Percentiles rank a stretch among this genome's conserved stretches.
These are phyloP conservation scores for Vannuccia rotundouncinata DNA, from an alignment of 2,888 invertebrate species.

Conservation along the genomic window DNA sequence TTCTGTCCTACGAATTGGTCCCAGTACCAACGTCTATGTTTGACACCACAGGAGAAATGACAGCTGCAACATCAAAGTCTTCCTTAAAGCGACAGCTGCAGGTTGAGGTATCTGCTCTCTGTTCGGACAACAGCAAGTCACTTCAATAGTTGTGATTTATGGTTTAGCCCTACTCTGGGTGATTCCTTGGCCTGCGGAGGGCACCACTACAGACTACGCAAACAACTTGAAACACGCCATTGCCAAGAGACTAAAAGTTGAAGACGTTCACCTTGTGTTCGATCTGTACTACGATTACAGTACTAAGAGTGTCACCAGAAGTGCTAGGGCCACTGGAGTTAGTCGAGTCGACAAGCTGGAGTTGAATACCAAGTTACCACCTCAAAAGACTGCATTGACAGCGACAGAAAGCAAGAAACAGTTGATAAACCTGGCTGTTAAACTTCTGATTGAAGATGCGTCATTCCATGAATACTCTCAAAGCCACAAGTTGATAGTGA, in stretches of 20 bases:
- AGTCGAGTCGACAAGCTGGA: slow-evolving; percentile 28
- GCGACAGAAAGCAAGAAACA: slow-evolving; percentile 30
- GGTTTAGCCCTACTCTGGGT: slow-evolving; percentile 5
- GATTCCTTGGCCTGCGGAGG: slow-evolving; percentile 26
- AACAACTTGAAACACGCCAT: slow-evolving; percentile 25
- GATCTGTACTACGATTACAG: slow-evolving; percentile 30
- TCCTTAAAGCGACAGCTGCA: slow-evolving; percentile 18
- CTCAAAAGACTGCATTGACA: slow-evolving; percentile 18
- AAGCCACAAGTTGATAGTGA: slow-evolving; percentile 27
- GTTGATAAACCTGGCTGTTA: slow-evolving; percentile 1
- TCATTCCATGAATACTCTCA: slow-evolving; percentile 23
- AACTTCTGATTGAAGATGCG: slow-evolving; percentile 11
- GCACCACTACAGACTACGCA: slow-evolving; percentile 24
- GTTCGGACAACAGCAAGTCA: neutral
- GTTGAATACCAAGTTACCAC: slow-evolving; percentile 26
- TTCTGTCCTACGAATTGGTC: slow-evolving; percentile 26
- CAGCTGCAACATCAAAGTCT: slow-evolving; percentile 27
- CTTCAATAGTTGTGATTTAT: slow-evolving; percentile 28
- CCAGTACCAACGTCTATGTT: slow-evolving; percentile 33
- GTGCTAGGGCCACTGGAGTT: slow-evolving; percentile 21
- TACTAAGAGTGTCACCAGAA: slow-evolving; percentile 31
- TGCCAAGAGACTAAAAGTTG: slow-evolving; percentile 11
- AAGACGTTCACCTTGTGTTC: slow-evolving; percentile 25
- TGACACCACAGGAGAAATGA: slow-evolving; percentile 24
- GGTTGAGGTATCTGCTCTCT: slow-evolving; percentile 14